These are phyloP conservation scores for Philhelius pedissequus DNA, from an alignment of 2,888 invertebrate species.

Conservation along the genomic window DNA sequence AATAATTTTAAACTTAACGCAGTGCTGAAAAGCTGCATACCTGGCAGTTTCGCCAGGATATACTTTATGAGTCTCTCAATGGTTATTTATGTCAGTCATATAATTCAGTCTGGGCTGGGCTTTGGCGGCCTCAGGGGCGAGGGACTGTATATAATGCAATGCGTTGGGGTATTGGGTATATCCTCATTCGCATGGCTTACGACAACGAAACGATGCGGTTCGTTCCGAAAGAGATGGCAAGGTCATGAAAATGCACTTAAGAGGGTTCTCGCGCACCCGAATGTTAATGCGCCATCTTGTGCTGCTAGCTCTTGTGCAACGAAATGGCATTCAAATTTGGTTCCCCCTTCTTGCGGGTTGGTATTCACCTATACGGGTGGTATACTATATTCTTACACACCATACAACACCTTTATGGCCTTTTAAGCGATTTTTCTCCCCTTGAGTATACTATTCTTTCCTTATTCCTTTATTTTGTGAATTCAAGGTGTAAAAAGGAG, in stretches of 20 bases:
- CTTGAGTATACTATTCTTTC: slow-evolving; percentile 13
- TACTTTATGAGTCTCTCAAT: slow-evolving; percentile 67
- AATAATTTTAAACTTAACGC: slow-evolving; percentile 65
- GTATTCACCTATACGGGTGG: neutral
- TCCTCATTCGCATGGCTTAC: neutral
- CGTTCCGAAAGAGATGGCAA: slow-evolving; percentile 22
- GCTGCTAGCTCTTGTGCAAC: slow-evolving; percentile 3
- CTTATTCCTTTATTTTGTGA: slow-evolving; percentile 10
- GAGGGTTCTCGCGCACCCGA: slow-evolving; percentile 19
- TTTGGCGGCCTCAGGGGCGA: neutral
- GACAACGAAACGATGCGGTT: neutral
- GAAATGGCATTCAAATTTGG: slow-evolving; percentile 61
- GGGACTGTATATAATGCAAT: neutral
- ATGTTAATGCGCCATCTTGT: slow-evolving; percentile 32
- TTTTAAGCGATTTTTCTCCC: slow-evolving; percentile 61
- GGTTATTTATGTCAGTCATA: slow-evolving; percentile 67
- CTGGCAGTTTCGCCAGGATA: slow-evolving; percentile 53
- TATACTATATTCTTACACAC: neutral
- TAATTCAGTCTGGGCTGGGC: slow-evolving; percentile 49
- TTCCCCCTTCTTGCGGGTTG: slow-evolving; percentile 7
- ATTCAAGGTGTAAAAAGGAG: slow-evolving; percentile 22
- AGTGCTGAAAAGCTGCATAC: slow-evolving; percentile 64
- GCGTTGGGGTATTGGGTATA: neutral
- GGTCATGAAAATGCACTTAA: slow-evolving; percentile 64
- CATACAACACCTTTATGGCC: slow-evolving; percentile 57